Percentiles rank a stretch among this genome's conserved stretches.
These are phyloP conservation scores for Neodiprion lecontei DNA, from an alignment of 1,140 invertebrate species.

Conservation along the genomic window DNA sequence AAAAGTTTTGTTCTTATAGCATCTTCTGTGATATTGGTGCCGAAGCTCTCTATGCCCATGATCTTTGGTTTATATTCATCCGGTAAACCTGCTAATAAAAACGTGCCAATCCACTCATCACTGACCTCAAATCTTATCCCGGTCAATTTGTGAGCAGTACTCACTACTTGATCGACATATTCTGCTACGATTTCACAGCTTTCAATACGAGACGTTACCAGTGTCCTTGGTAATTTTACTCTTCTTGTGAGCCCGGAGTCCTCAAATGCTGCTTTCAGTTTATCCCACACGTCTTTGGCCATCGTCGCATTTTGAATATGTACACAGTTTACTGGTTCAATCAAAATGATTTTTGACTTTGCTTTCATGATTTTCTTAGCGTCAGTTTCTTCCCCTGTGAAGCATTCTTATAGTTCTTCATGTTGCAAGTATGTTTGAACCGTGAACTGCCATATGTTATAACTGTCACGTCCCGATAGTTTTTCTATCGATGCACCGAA, in stretches of 20 bases:
- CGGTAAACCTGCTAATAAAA: slow-evolving; percentile 48
- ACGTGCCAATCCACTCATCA: slow-evolving; percentile 48
- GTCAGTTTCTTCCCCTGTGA: slow-evolving; percentile 26
- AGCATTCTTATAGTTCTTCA: slow-evolving; percentile 39
- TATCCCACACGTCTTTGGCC: slow-evolving; percentile 39
- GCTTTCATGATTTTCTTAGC: slow-evolving; percentile 36
- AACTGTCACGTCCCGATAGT: slow-evolving; percentile 43
- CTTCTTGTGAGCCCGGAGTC: slow-evolving; percentile 44
- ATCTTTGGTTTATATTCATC: slow-evolving; percentile 54
- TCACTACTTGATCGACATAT: slow-evolving; percentile 47
- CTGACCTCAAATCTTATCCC: slow-evolving; percentile 43
- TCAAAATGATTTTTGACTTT: slow-evolving; percentile 41
- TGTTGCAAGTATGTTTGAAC: slow-evolving; percentile 44
- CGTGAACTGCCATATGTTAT: slow-evolving; percentile 41
- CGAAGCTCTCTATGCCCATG: slow-evolving; percentile 50
- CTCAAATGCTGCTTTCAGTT: slow-evolving; percentile 40
- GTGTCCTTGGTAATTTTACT: slow-evolving; percentile 42
- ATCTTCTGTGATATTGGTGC: slow-evolving; percentile 45
- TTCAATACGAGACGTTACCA: slow-evolving; percentile 41
- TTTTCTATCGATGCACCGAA: slow-evolving; percentile 28
- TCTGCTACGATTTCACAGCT: slow-evolving; percentile 41
- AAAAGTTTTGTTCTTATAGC: slow-evolving; percentile 52
- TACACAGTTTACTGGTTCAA: slow-evolving; percentile 45
- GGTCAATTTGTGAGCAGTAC: slow-evolving; percentile 43
- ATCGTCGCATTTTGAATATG: slow-evolving; percentile 34